phyloP scores from a whole-genome alignment of 2,797 vertebrate genomes.

The Vespertilio murinus region DNA sequence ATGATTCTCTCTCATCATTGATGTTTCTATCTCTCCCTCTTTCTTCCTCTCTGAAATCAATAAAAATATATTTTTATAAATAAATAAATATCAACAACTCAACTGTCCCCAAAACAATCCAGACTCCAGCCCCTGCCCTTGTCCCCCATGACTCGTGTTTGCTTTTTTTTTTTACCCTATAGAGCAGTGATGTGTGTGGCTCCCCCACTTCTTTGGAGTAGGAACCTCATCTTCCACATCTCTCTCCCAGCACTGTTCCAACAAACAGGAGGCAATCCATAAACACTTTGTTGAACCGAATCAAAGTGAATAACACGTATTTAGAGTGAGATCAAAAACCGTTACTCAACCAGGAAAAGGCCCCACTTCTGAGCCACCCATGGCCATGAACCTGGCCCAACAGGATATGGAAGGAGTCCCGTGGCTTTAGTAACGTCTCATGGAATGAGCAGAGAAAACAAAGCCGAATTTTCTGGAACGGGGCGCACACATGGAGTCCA shows the following conservation, averaged over 20 bases:
- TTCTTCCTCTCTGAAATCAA: too few species aligned
- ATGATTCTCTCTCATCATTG: too few species aligned
- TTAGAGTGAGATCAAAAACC: slow-evolving; percentile 66
- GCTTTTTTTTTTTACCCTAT: neutral
- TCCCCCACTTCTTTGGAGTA: neutral
- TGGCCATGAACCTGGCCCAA: slow-evolving; percentile 20
- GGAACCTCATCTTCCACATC: neutral
- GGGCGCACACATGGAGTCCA: slow-evolving; percentile 59
- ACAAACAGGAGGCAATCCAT: neutral
- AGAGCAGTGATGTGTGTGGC: too few species aligned
- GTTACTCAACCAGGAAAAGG: slow-evolving; percentile 54
- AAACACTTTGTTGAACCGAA: slow-evolving; percentile 20
- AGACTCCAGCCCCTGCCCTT: neutral
- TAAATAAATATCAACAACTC: neutral
- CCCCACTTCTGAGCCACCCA: slow-evolving; percentile 56
- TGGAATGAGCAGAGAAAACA: slow-evolving; percentile 76
- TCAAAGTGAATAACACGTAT: slow-evolving; percentile 48
- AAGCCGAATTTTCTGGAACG: slow-evolving; percentile 73
- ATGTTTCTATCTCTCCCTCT: too few species aligned
- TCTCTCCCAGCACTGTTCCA: neutral
- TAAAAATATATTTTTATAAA: too few species aligned
- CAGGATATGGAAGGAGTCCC: slow-evolving; percentile 75
- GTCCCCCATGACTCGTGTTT: neutral
- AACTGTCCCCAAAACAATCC: neutral
- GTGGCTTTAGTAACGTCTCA: slow-evolving; percentile 63